A percentile compares a stretch with the other conserved stretches of the same genome.
Evolutionary conservation across 2,888 invertebrate genomes (phyloP).

Genomic region (Tenthredo scrophulariae): DNA sequence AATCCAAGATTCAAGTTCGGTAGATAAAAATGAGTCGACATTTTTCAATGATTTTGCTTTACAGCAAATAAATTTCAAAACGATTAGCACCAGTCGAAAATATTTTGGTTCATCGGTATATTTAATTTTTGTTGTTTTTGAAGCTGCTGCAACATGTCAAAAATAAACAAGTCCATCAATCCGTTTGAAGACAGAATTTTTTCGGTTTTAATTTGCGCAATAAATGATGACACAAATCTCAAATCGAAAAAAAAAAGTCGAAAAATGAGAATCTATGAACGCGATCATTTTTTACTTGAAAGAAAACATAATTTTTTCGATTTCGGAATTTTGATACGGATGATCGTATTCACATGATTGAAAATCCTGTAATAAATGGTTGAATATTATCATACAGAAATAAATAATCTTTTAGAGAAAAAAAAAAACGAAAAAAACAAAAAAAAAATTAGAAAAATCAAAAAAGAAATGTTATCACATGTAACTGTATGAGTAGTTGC

Average conservation of each 20-base stretch:
- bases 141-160: background rate
- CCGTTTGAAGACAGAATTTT: too few relatives aligned
- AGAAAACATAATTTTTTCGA: background rate
- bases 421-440: background rate
- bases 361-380: background rate
- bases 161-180: background rate
- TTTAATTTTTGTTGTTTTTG: background rate
- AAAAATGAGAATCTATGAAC: background rate
- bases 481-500: background rate
- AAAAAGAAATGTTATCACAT: background rate
- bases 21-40: background rate
- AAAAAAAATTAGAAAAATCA: background rate
- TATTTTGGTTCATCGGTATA: background rate
- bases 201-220: background rate
- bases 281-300: background rate
- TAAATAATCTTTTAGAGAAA: background rate
- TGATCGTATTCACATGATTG: background rate
- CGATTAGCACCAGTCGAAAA: background rate
- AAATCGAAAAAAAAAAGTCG: background rate
- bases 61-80: background rate
- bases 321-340: background rate
- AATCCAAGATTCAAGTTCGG: background rate
- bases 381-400: background rate
- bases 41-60: background rate
- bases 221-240: background rate